Percentiles rank a stretch among this genome's conserved stretches.
These are phyloP conservation scores for Meda fulgida DNA, from an alignment of 2,797 vertebrate species.

Conservation along the genomic window DNA sequence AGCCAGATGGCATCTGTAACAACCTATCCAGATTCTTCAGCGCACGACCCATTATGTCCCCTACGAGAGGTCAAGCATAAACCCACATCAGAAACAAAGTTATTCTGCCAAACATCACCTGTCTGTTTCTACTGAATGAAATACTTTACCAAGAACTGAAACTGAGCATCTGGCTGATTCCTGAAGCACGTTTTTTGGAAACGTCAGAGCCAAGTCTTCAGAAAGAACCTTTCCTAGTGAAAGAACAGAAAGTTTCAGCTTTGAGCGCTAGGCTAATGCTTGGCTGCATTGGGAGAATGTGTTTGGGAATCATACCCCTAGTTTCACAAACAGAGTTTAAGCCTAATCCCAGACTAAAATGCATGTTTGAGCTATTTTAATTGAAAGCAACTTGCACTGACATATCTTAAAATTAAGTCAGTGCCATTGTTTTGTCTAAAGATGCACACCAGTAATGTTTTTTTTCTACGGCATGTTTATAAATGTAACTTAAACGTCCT, in stretches of 20 bases:
- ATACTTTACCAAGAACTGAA: slow-evolving; percentile 28
- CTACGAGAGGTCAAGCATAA: slow-evolving; percentile 61
- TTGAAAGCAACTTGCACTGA: too few species aligned
- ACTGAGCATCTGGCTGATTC: slow-evolving; percentile 65
- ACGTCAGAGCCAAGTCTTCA: slow-evolving; percentile 60
- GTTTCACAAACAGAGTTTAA: too few species aligned
- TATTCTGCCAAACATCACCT: neutral
- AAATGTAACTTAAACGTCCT: too few species aligned
- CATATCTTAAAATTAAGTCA: too few species aligned
- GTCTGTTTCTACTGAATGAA: neutral
- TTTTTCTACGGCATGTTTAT: too few species aligned
- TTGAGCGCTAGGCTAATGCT: neutral
- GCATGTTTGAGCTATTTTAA: too few species aligned
- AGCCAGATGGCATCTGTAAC: slow-evolving; percentile 80
- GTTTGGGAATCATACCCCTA: neutral
- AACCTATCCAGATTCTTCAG: slow-evolving; percentile 79
- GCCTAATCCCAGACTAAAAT: too few species aligned
- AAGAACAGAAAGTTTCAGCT: neutral
- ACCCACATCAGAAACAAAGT: neutral
- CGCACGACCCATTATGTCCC: slow-evolving; percentile 80
- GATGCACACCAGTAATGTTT: too few species aligned
- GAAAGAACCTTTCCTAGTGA: slow-evolving; percentile 59
- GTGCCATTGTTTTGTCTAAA: too few species aligned
- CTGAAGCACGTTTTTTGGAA: slow-evolving; percentile 68
- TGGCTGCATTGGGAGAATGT: neutral